Base-by-base conservation (phyloP, 1,140 invertebrate genomes). In the Drosophila erecta region DNA sequence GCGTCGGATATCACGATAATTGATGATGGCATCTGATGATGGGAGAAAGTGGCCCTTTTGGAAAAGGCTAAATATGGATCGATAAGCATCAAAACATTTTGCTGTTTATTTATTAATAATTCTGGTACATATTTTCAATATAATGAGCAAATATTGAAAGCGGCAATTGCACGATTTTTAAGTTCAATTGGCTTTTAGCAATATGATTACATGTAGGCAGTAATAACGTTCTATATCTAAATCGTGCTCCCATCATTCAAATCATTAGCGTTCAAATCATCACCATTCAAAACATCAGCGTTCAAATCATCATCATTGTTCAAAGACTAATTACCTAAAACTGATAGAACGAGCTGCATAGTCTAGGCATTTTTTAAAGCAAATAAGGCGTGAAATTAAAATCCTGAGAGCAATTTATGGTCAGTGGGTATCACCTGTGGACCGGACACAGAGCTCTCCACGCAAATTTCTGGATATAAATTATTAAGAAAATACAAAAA, bases 401-500 rank as follows among this genome's bases (percentile, higher is more conserved):
- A 49, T 27, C 41, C 51, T 38, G 17, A 33, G 20, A 40, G 24
- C 3, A 47, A 56, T 69, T 70, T 33, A 40, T 46, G 24, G 0
- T 35, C 40, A 20, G 30, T 38, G n/a, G 11, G 20, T 20, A 69
- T 56, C 50, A 69, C 50, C 50, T 70, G 66, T 40, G 33, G 17
- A 57, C 33, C 49, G 24, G 54, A 35, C 69, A 46, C 30, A 33
- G 37, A n/a, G 50, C 30, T 27, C 43, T 35, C n/a, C 62, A 58
- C 15, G 46, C 22, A 38, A 47, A 59, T 53, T 54, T 43, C 51
- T 75, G 71, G 33, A 75, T 38, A 49, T 61, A 40, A 66, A 58
- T 76, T 53, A 75, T 75, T 75, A 44, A 50, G 50, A 47, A 72
- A 41, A 49, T 30, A 30, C 37, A 66, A 30, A 46, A 33, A 38